Conservation (phyloP, 2,888 invertebrate genomes). For the Vannuccia rotundouncinata region DNA sequence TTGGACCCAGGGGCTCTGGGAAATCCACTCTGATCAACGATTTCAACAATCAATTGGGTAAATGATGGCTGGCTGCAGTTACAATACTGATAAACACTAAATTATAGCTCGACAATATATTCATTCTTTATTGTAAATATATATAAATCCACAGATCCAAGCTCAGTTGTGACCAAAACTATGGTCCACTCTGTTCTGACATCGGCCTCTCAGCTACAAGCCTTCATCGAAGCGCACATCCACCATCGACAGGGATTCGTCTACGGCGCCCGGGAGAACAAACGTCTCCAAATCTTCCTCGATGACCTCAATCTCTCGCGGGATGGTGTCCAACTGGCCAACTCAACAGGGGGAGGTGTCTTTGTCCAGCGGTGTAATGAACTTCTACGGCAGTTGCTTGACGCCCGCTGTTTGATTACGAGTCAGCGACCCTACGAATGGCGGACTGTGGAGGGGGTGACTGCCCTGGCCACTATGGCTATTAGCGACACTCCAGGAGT, state of each 20-base stretch:
- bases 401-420: conserved; percentile 52
- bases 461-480: conserved; percentile 50
- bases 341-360: background rate
- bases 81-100: too few relatives aligned
- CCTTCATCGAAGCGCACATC: conserved; percentile 55
- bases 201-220: conserved; percentile 52
- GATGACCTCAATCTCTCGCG: conserved; percentile 55
- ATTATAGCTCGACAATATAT: too few relatives aligned
- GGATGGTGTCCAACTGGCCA: conserved; percentile 42
- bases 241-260: conserved; percentile 50
- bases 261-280: conserved; percentile 55
- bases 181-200: conserved; percentile 53
- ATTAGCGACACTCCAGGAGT: conserved; percentile 49
- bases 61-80: too few relatives aligned
- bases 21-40: conserved; percentile 55
- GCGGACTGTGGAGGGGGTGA: conserved; percentile 52
- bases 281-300: conserved; percentile 53
- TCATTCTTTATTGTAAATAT: too few relatives aligned
- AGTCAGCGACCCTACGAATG: conserved; percentile 54
- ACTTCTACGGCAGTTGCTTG: conserved; percentile 52
- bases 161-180: background rate
- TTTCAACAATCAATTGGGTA: conserved; percentile 53
- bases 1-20: conserved; percentile 55
- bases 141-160: background rate
- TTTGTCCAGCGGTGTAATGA: conserved; percentile 52